Evolutionary conservation across 2,888 invertebrate species (phyloP), one percentile per base, ranked within the genome.

Genomic region (Lochmaea crataegi): DNA sequence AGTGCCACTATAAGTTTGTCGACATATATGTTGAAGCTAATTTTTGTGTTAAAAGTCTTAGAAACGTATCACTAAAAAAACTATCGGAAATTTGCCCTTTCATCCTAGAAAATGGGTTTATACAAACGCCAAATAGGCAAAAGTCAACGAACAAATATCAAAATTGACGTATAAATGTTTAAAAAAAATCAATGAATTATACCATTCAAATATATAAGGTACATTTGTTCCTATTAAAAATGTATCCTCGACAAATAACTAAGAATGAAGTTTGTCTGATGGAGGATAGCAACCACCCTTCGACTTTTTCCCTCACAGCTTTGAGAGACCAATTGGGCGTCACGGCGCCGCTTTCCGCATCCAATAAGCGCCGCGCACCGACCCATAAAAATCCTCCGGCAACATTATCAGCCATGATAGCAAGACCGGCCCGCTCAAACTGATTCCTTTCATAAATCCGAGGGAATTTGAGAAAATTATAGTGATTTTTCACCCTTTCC

Each of bases 331-430:
- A 90, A 90, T 90, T 76, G 80, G 68, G 72, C 68, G 73, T 71
- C 76, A 69, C 74, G 73, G 70, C 85, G 84, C 84, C 75, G 82
- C 87, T 87, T 88, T 88, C 76, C 87, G 86, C 86, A 85, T 82
- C 84, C 86, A 85, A 85, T 84, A 75, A 79, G 81, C 75, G 77
- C 65, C 88, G 85, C 85, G 86, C 83, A 85, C 85, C 84, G 85
- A 87, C 87, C 89, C 89, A 89, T 86, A 86, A 86, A 86, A 86
- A 86, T 86, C 83, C 85, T 84, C 85, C 82, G 84, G 86, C 85
- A 85, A 85, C 86, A 87, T 87, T 86, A 87, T 87, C 86, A 84
- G 86, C 87, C 87, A 87, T 87, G 87, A 87, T 87, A 86, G 86
- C 85, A 84, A 82, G 84, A 83, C 85, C 80, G 81, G 79, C 77